phyloP scores from a whole-genome alignment of 2,797 vertebrate genomes.

The Tachyglossus aculeatus region DNA sequence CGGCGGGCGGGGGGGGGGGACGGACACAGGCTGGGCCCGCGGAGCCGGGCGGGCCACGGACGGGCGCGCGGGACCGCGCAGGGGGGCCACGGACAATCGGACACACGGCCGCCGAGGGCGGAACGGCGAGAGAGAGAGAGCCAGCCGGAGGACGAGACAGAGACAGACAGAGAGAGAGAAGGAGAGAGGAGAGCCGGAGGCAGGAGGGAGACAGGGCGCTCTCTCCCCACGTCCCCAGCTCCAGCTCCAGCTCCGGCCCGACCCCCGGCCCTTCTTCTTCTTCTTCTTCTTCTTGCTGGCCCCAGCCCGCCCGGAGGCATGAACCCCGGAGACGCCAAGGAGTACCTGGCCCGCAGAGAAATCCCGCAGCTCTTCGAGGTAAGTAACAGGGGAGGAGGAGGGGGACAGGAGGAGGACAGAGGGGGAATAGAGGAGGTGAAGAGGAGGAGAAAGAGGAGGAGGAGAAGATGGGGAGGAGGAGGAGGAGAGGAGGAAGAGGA shows the following conservation, averaged over 20 bases:
- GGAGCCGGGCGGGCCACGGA: neutral
- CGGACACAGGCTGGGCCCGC: neutral
- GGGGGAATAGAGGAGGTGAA: neutral
- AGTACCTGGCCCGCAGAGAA: constrained; percentile 92
- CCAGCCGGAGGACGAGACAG: neutral
- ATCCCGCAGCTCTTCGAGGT: constrained; percentile 98
- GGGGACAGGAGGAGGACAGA: neutral
- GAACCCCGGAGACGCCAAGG: constrained; percentile 93
- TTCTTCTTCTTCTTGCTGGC: neutral
- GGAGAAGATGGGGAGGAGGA: neutral
- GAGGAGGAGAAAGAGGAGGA: neutral
- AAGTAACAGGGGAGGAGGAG: constrained; percentile 51
- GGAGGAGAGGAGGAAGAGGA: too few relatives aligned
- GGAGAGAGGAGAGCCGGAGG: neutral
- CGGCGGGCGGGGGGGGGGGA: neutral
- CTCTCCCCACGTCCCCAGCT: too few relatives aligned
- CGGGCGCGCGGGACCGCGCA: neutral
- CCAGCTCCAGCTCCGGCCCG: neutral
- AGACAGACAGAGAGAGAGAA: neutral
- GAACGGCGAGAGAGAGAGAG: too few relatives aligned
- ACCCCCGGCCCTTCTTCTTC: neutral
- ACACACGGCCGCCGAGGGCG: too few relatives aligned
- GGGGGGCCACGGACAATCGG: too few relatives aligned
- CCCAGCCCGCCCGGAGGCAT: constrained; percentile 71
- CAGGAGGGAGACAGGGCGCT: too few relatives aligned